A percentile compares a stretch with the other conserved stretches of the same genome.
phyloP scores from a whole-genome alignment of 92 coral and sea anemone genomes.

The Porites rus region DNA sequence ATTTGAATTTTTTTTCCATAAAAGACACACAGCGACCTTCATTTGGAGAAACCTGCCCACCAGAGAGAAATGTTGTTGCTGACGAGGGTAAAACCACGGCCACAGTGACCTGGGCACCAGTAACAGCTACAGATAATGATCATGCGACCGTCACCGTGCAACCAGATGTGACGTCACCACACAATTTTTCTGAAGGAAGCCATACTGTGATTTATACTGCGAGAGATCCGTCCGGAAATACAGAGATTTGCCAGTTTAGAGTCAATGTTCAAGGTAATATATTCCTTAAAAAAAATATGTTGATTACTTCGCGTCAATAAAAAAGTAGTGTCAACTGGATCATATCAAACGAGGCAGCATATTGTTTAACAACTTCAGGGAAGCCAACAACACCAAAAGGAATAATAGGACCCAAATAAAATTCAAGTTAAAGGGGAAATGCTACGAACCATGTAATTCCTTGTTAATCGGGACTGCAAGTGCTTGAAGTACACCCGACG shows the following conservation, averaged over 20 bases:
- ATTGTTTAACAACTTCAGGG: no score
- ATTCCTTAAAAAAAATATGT: no score
- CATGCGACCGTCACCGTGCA: constrained; percentile 35
- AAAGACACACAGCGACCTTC: constrained; percentile 59
- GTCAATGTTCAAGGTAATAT: constrained; percentile 62
- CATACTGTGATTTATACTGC: constrained; percentile 55
- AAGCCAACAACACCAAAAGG: no score
- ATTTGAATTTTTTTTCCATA: no score
- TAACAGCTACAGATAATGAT: constrained; percentile 69
- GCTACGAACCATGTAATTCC: no score
- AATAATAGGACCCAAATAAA: no score
- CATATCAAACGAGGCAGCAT: no score
- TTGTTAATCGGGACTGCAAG: no score
- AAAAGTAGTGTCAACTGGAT: no score
- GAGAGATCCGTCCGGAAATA: constrained; percentile 50
- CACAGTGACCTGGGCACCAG: constrained; percentile 52
- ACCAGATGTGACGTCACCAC: constrained; percentile 53
- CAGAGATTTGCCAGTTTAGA: constrained; percentile 41
- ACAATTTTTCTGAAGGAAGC: constrained; percentile 57
- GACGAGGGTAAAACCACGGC: constrained; percentile 58
- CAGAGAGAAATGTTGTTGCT: constrained; percentile 35
- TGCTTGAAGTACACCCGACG: no score
- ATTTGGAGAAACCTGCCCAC: constrained; percentile 64
- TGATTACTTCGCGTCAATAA: no score
- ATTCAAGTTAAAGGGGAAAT: no score